Evolutionary conservation across 2,113 vertebrate genomes (phyloP).

Genomic region (Neodon shergylaensis): DNA sequence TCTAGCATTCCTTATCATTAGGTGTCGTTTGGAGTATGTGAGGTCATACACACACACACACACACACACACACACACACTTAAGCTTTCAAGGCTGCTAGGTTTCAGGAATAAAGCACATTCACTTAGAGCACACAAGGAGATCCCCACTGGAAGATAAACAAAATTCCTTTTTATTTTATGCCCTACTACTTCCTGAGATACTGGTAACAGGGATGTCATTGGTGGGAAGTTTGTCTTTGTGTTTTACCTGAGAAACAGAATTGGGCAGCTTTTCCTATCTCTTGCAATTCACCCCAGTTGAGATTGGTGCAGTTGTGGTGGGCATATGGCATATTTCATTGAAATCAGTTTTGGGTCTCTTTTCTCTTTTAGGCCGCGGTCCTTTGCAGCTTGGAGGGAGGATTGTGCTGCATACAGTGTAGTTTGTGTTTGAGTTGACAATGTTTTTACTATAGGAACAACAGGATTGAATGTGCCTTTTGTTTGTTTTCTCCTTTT

Average conservation of each 20-base stretch:
- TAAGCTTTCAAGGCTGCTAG: neutral
- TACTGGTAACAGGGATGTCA: neutral
- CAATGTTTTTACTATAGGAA: slow-evolving; percentile 49
- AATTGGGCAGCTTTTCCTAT: neutral
- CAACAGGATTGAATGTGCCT: neutral
- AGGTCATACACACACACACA: neutral
- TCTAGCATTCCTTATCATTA: neutral
- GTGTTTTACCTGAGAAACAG: neutral
- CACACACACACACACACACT: neutral
- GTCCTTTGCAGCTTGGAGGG: neutral
- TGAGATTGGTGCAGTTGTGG: neutral
- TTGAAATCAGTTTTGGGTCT: neutral
- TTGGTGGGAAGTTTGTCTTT: neutral
- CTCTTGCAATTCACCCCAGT: neutral
- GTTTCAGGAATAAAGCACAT: slow-evolving; percentile 26
- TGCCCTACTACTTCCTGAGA: neutral
- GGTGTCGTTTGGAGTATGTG: neutral
- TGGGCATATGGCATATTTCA: neutral
- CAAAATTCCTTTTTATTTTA: neutral
- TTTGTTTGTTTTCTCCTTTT: slow-evolving; percentile 44
- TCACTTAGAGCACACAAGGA: neutral
- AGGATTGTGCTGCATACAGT: neutral
- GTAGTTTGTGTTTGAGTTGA: neutral
- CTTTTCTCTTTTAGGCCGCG: slow-evolving; percentile 16
- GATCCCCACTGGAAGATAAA: neutral